Percentiles rank a stretch among this genome's conserved stretches.
phyloP scores from a whole-genome alignment of 2,888 invertebrate species.

The Suillia variegata region DNA sequence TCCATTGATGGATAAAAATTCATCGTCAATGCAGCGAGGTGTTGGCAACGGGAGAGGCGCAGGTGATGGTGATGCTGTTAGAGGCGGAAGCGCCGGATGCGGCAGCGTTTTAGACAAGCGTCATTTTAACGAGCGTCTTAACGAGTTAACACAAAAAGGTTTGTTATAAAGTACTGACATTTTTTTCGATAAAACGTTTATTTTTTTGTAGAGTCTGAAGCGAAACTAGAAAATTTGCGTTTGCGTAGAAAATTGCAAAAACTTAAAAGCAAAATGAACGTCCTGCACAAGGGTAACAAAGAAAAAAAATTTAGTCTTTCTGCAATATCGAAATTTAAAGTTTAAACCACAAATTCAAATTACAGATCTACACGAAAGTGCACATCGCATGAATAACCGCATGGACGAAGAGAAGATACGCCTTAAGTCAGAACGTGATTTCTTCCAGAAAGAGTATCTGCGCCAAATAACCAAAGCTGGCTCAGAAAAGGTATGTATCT shows the following conservation, averaged over 20 bases:
- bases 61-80: too few species aligned
- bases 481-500: conserved; percentile 40
- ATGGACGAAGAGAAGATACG: conserved; percentile 56
- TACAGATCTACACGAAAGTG: conserved; percentile 38
- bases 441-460: conserved; percentile 59
- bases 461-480: conserved; percentile 50
- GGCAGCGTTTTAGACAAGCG: too few species aligned
- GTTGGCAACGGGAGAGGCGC: too few species aligned
- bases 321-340: too few species aligned
- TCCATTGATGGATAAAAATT: not conserved
- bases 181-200: not conserved
- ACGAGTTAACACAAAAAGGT: conserved; percentile 61
- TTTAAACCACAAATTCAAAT: too few species aligned
- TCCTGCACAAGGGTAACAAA: conserved; percentile 42
- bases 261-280: conserved; percentile 57
- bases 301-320: too few species aligned
- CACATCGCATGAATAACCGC: conserved; percentile 31
- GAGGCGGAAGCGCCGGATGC: too few species aligned
- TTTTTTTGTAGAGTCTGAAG: conserved; percentile 34
- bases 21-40: conserved; percentile 9
- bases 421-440: conserved; percentile 56
- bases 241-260: conserved; percentile 63
- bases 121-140: conserved; percentile 64
- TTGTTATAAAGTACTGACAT: not conserved
- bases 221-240: conserved; percentile 63